Base-by-base conservation (phyloP, 2,888 invertebrate genomes). In the Incurvaria masculella region DNA sequence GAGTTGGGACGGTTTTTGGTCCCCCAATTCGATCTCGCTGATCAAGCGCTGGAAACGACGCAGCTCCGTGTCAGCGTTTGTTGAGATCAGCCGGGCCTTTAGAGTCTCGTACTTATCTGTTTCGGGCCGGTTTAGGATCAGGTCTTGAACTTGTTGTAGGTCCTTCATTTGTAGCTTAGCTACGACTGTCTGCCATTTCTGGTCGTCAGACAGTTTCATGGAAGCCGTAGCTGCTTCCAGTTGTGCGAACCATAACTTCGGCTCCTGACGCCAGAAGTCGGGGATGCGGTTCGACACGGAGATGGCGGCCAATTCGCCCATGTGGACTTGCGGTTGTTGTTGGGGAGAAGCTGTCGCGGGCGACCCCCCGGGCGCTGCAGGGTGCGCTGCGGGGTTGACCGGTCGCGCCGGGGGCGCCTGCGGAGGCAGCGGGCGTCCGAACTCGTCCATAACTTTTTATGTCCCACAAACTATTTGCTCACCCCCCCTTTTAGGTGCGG, bases 61-160 rank as follows among this genome's bases (percentile, higher is more conserved):
- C 6, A 20, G 18, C 14, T 41, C 41, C 19, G 18, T 41, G 6
- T 41, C 21, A 8, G 21, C 41, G 18, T 19, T 19, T 19, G 20
- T 41, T 6, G 6, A 8, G 26, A 55, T 23, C 2, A 53, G 38
- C 1, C 49, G 38, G 2, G 23, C 26, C 23, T 54, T 54, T 8
- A 53, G 20, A 5, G 49, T 20, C 10, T 44, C 45, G 18, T 46
- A 53, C 41, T 50, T 51, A 8, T 49, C 14, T 1, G n/a, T 39
- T 6, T 45, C 48, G 2, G 52, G 50, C 14, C 52, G 54, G 2
- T 48, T 46, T 10, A 45, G 2, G 1, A 53, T 19, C 2, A 55
- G 38, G 23, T 55, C 55, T 10, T 23, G 33, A 2, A 53, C 48
- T 20, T 55, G 55, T 33, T 53, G 48, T 2, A 55, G 23, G 2